Evolutionary conservation across 2,797 vertebrate genomes (phyloP), one percentile per base, ranked within the genome.

Genomic region (Cheirogaleus major): DNA sequence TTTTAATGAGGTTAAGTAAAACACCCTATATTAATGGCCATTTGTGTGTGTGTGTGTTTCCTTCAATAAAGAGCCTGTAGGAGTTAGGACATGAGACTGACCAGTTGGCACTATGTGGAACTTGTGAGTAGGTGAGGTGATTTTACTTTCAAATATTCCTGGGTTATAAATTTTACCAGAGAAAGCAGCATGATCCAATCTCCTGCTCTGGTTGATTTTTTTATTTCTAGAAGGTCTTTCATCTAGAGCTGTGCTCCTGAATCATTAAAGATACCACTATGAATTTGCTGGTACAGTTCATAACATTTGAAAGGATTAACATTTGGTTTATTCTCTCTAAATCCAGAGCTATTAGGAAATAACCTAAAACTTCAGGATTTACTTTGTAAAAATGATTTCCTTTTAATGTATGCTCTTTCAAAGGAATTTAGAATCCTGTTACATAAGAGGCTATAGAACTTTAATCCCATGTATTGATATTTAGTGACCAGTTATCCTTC

Each of bases 281-380:
- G 97, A 87, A 92, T 95, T 97, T 97, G 93, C 95, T 98, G 81
- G 76, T 95, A 69, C 65, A 89, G 32, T 95, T 98, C 96, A 96
- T 98, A 97, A 98, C 95, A 97, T 97, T 96, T 96, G 97, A 97
- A 98, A 97, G 97, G 98, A 99, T 99, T 99, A 98, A 82, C 94
- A 65, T 98, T 89, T 97, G 97, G 94, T 98, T 98, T 98, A 98
- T 98, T 98, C 97, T 95, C 95, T 95, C 86, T 98, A 97, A 98
- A 98, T 45, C 98, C 97, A 97, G 80, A 92, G 97, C 96, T 98
- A 95, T 97, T 98, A 97, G 97, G 97, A 98, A 98, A 98, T 98
- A 98, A 97, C 98, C 98, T 98, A 98, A 97, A 98, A 97, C 95
- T 98, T 75, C 95, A 98, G 98, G 98, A 98, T 98, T 98, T 98